Base-by-base conservation (phyloP, 2,888 invertebrate genomes). In the Entomobrya multifasciata region DNA sequence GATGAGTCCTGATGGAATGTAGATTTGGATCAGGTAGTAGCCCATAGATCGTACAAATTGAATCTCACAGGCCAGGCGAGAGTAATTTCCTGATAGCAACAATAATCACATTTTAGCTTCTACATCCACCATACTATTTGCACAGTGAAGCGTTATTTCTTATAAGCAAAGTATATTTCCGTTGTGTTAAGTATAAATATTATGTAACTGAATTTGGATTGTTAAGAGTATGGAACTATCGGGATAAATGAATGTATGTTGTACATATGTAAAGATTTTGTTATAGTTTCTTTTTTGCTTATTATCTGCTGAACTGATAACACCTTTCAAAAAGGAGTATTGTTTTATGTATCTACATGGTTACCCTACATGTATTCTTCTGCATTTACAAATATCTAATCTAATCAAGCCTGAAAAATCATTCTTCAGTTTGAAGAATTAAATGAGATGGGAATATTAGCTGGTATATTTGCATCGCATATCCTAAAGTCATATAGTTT, bases 31-130 rank as follows among this genome's bases (percentile, higher is more conserved):
- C 92, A 98, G 95, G 94, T 98, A 98, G 95, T 98, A 98, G 93
- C 98, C 98, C 97, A 98, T 98, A 92, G 98, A 98, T 92, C 98
- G 96, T 92, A 97, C 97, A 94, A 98, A 98, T 94, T 98, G 97
- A 93, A 98, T 98, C 94, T 97, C 97, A 94, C 97, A 98, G 92
- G 97, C 97, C 95, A 98, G 94, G 92, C 98, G 96, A 92, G 97
- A 98, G 94, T 98, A 98, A 94, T 98, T 97, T 95, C 98, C 98
- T 97, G 84, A 27, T 76, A 77, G 57, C 20, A 81, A 22, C 52
- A 82, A 65, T n/a, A 49, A 27, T 65, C 62, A 36, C 15, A 65
- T 49, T 70, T 80, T 62, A 70, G 80, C 52, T 67, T 55, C 65
- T 49, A 4, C 22, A 47, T 30, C 52, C 36, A 30, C 36, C 27